These are phyloP conservation scores for Cerastis rubricosa DNA, from an alignment of 2,888 invertebrate species.

Conservation along the genomic window DNA sequence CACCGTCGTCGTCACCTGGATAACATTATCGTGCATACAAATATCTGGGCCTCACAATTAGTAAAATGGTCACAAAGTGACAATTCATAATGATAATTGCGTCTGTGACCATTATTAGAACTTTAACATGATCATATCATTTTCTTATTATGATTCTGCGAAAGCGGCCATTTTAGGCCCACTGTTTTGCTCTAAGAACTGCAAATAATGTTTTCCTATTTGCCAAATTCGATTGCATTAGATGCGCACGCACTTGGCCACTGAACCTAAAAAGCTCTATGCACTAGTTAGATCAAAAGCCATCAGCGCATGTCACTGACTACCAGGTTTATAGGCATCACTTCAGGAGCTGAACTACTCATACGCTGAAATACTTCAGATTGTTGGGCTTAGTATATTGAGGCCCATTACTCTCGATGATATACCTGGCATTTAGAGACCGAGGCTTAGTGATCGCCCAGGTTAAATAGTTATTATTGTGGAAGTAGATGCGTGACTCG, in stretches of 20 bases:
- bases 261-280: not conserved
- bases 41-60: constrained; percentile 13
- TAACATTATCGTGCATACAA: constrained; percentile 26
- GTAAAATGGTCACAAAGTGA: not conserved
- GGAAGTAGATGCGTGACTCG: constrained; percentile 91
- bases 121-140: not conserved
- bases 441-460: not conserved
- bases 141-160: not conserved
- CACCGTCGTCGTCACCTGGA: constrained; percentile 97
- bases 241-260: not conserved
- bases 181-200: not conserved
- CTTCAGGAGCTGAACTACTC: not conserved
- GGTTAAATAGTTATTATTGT: constrained; percentile 70
- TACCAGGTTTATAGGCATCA: not conserved
- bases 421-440: not conserved
- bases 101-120: not conserved
- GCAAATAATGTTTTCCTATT: not conserved
- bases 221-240: not conserved
- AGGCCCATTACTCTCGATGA: not conserved
- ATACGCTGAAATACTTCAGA: not conserved
- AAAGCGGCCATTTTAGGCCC: not conserved
- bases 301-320: not conserved
- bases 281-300: not conserved
- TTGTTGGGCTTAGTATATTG: not conserved
- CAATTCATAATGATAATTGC: not conserved